Conservation (phyloP, 2,113 vertebrate species). For the Motacilla alba region DNA sequence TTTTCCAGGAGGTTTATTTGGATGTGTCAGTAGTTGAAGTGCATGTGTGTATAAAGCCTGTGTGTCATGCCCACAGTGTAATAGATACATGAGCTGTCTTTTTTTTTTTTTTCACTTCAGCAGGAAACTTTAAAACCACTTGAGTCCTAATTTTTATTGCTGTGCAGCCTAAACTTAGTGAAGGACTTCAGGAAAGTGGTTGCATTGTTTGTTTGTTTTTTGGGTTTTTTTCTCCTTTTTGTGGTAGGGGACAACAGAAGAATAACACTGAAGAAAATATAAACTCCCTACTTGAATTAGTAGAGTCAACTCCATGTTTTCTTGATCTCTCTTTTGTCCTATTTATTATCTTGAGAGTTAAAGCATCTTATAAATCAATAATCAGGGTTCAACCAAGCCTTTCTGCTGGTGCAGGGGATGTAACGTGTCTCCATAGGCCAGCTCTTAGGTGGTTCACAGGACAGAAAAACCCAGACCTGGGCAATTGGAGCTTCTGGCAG, state of each 20-base stretch:
- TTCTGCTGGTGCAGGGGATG: neutral
- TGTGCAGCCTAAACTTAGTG: neutral
- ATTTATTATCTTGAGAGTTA: neutral
- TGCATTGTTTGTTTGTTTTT: neutral
- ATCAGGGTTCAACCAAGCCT: neutral
- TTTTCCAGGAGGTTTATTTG: neutral
- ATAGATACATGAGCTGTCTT: fast-evolving
- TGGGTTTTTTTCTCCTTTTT: neutral
- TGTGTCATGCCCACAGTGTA: fast-evolving
- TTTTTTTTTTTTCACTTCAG: neutral
- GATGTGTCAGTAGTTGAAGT: neutral
- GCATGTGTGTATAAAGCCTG: fast-evolving
- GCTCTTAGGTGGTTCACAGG: neutral
- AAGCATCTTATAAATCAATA: neutral
- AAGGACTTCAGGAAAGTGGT: neutral
- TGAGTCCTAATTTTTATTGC: neutral
- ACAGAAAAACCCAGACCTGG: neutral
- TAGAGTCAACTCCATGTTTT: neutral
- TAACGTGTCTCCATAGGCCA: neutral
- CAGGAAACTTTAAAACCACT: neutral
- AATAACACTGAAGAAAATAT: neutral
- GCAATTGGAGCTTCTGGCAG: neutral
- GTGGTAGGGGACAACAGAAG: too few species aligned
- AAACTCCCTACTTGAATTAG: neutral
- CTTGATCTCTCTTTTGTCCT: neutral